phyloP scores from a whole-genome alignment of 2,888 invertebrate genomes.

The Gasteruption jaculator region DNA sequence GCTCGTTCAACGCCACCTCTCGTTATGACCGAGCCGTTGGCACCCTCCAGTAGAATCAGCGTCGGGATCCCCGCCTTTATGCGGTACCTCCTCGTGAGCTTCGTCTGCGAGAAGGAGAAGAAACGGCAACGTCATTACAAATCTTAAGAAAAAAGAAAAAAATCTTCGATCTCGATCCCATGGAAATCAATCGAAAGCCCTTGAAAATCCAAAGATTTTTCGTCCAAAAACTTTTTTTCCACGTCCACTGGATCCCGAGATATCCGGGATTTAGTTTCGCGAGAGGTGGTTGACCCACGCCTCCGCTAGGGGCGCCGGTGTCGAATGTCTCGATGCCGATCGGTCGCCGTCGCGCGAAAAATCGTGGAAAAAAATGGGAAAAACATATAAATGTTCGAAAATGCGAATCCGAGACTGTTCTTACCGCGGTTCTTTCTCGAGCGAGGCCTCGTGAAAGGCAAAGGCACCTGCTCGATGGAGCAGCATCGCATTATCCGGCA shows the following conservation, averaged over 20 bases:
- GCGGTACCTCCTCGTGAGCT: constrained; percentile 70
- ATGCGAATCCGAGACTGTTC: too few relatives aligned
- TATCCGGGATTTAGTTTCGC: constrained; percentile 12
- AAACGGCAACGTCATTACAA: too few relatives aligned
- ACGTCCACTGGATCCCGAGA: constrained; percentile 6
- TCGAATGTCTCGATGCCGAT: too few relatives aligned
- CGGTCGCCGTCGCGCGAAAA: constrained; percentile 12
- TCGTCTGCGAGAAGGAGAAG: constrained; percentile 58
- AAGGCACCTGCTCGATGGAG: too few relatives aligned
- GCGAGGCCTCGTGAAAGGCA: constrained; percentile 19
- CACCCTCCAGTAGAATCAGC: constrained; percentile 64
- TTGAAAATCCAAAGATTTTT: neutral
- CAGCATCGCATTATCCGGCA: too few relatives aligned
- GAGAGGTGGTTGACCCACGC: constrained; percentile 12
- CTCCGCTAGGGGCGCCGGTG: too few relatives aligned
- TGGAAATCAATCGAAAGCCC: neutral
- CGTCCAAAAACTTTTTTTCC: neutral
- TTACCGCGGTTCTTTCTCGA: too few relatives aligned
- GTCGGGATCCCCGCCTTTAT: constrained; percentile 75
- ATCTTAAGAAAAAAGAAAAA: constrained; percentile 13
- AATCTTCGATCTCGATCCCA: constrained; percentile 11
- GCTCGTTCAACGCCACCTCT: constrained; percentile 62
- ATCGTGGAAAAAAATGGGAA: too few relatives aligned
- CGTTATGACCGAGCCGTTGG: constrained; percentile 65
- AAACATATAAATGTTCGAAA: constrained; percentile 8